phyloP scores from a whole-genome alignment of 2,797 vertebrate species.

The Glossophaga mutica region DNA sequence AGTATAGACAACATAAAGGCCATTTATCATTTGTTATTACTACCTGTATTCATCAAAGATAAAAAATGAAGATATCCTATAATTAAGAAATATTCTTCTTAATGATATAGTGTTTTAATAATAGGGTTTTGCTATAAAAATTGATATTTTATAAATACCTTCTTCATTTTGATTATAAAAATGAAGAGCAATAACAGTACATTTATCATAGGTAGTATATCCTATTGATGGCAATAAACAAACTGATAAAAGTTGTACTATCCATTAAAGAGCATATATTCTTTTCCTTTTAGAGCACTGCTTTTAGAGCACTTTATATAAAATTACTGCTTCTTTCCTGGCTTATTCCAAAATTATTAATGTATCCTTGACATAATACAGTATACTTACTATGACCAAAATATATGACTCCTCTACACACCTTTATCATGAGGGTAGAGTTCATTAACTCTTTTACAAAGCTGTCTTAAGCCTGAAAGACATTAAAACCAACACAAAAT shows the following conservation, averaged over 20 bases:
- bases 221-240: neutral
- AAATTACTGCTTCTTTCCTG: neutral
- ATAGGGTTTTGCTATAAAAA: neutral
- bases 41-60: neutral
- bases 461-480: neutral
- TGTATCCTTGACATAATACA: neutral
- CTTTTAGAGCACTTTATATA: neutral
- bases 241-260: neutral
- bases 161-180: neutral
- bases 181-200: neutral
- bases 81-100: neutral
- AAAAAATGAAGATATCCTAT: neutral
- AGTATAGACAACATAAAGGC: neutral
- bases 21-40: neutral
- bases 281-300: neutral
- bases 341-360: neutral
- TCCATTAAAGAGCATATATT: neutral
- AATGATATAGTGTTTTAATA: neutral
- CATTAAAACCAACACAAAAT: neutral
- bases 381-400: conserved; percentile 8
- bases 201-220: neutral
- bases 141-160: neutral
- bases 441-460: conserved; percentile 20
- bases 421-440: neutral
- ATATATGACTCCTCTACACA: neutral